These are phyloP conservation scores for Leucosticte australis DNA, from an alignment of 2,113 vertebrate species.

Conservation along the genomic window DNA sequence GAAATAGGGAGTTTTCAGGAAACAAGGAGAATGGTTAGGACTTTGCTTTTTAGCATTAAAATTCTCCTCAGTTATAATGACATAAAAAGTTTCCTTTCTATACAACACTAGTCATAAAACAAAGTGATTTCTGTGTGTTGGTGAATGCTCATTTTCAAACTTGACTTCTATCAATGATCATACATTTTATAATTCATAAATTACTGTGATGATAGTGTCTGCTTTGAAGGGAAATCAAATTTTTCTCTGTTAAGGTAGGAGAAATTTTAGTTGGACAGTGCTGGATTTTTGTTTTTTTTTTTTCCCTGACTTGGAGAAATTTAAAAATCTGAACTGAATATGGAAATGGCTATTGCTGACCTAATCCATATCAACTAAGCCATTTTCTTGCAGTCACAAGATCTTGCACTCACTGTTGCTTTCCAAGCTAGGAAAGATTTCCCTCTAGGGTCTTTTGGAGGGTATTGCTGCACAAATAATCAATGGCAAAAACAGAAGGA, in stretches of 20 bases:
- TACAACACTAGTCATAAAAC: not conserved
- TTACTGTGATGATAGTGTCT: not conserved
- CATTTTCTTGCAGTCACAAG: not conserved
- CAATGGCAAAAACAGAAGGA: not conserved
- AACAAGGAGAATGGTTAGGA: not conserved
- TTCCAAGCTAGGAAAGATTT: conserved; percentile 7
- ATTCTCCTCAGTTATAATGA: not conserved
- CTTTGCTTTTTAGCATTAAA: not conserved
- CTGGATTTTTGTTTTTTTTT: not conserved
- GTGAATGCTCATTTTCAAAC: not conserved
- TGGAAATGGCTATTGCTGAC: not conserved
- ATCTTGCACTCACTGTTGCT: not conserved
- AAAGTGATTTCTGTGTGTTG: not conserved
- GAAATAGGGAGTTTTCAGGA: not conserved
- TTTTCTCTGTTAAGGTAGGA: not conserved
- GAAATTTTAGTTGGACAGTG: not conserved
- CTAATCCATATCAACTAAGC: not conserved
- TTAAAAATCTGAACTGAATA: not conserved
- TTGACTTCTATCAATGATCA: not conserved
- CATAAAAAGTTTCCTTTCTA: not conserved
- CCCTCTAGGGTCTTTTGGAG: not conserved
- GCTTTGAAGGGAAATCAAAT: not conserved
- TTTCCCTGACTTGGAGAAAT: not conserved
- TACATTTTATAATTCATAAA: not conserved
- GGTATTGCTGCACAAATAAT: not conserved